Conservation (phyloP, 1,140 invertebrate genomes). For the Heliconius eleuchia region DNA sequence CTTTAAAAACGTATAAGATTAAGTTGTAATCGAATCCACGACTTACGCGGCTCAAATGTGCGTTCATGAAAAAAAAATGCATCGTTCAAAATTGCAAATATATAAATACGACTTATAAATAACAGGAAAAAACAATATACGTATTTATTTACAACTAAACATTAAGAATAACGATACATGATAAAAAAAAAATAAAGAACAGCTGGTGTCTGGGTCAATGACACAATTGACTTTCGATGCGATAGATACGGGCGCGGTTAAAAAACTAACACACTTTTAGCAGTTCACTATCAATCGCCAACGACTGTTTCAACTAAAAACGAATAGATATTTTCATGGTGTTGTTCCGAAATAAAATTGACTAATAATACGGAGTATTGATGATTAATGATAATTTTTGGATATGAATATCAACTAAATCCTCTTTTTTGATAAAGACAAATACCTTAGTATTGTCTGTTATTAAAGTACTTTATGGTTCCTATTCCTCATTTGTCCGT, state of each 20-base stretch:
- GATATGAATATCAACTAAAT: too few relatives aligned
- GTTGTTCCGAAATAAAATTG: background rate
- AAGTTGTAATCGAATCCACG: too few relatives aligned
- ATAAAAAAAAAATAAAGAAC: slow-evolving; percentile 23
- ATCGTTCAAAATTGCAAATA: background rate
- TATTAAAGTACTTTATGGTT: background rate
- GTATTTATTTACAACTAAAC: background rate
- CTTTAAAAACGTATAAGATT: too few relatives aligned
- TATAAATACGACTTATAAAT: background rate
- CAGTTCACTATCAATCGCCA: slow-evolving; percentile 23
- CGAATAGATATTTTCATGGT: background rate
- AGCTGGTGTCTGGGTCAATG: slow-evolving; percentile 36
- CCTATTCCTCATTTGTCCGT: background rate
- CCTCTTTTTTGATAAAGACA: too few relatives aligned
- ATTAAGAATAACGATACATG: background rate
- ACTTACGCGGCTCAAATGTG: too few relatives aligned
- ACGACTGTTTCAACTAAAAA: slow-evolving; percentile 12
- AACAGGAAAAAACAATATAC: background rate
- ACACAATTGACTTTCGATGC: slow-evolving; percentile 37
- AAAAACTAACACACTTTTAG: slow-evolving; percentile 39
- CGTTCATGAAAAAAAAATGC: too few relatives aligned
- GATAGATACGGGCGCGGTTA: slow-evolving; percentile 32
- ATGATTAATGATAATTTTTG: too few relatives aligned
- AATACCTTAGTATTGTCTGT: background rate
- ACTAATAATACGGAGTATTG: too few relatives aligned